Evolutionary conservation across 2,888 invertebrate genomes (phyloP), one percentile per base, ranked within the genome.

Genomic region (Zelleria hepariella): DNA sequence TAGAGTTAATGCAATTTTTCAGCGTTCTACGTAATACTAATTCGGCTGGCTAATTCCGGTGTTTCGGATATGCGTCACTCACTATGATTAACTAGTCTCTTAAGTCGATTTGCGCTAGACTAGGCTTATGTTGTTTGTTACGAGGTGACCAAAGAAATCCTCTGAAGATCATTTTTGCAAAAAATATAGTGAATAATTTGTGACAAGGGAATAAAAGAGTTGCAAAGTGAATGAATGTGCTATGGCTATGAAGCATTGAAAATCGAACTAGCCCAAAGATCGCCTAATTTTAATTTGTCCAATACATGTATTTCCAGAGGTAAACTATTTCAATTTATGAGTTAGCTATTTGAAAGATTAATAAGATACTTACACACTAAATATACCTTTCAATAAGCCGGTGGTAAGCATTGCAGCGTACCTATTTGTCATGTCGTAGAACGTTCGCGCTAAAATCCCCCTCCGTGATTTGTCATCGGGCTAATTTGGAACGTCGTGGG

Each of bases 401-500:
- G n/a, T 42, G 15, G 15, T 15, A 23, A 20, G 18, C 23, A 51
- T 20, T 20, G 4, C 21, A 23, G 51, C 62, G 62, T 62, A 63
- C 62, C 57, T n/a, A 48, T 57, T 47, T 57, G 48, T 57, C 52
- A 59, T 57, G 60, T 61, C 60, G 58, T 62, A 49, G 20, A 49
- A 20, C 18, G 53, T 48, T 48, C 26, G 47, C 57, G 48, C 48
- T 20, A 51, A 58, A 60, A 55, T 55, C 55, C 59, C 59, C 62
- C 60, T 60, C n/a, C 60, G 58, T 64, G 61, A 73, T 77, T 75
- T 69, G 72, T 80, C 78, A 78, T 73, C 27, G 67, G 63, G 73
- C 72, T 80, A 77, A 77, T 77, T 81, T 66, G 57, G 75, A 72
- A 65, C 74, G 62, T 68, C 65, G 82, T 81, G 78, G 80, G 82